These are phyloP conservation scores for Brachionus rubens DNA, from an alignment of 1,140 invertebrate species.

Conservation along the genomic window DNA sequence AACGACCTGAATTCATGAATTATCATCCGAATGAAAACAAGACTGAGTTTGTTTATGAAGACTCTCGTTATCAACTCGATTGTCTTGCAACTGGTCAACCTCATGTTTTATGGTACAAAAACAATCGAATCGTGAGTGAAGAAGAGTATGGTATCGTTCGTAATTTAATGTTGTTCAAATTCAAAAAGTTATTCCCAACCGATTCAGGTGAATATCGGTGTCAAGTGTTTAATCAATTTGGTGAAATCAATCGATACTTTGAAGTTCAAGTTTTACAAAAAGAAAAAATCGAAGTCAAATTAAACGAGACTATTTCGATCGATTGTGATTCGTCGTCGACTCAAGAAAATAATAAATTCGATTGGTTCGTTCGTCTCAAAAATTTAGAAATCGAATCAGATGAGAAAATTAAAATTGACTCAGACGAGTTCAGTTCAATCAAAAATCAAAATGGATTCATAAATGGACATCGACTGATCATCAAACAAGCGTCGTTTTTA, in stretches of 20 bases:
- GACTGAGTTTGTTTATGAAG: background rate
- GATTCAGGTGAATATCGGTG: background rate
- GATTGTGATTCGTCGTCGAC: background rate
- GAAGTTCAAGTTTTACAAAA: background rate
- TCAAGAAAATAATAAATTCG: background rate
- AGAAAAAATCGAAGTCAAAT: background rate
- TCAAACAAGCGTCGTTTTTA: background rate
- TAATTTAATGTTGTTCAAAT: slow-evolving; percentile 8
- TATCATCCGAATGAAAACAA: background rate
- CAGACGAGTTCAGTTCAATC: background rate
- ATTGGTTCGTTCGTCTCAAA: background rate
- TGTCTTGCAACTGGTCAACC: background rate
- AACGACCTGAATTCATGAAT: background rate
- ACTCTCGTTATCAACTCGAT: background rate
- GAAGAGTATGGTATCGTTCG: background rate
- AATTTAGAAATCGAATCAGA: background rate
- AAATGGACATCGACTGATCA: background rate
- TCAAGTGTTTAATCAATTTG: slow-evolving; percentile 7
- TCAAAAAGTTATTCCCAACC: background rate
- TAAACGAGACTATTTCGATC: background rate
- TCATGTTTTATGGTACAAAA: slow-evolving; percentile 5
- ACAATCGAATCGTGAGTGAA: background rate
- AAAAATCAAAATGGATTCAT: background rate
- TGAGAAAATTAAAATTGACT: background rate
- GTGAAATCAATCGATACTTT: background rate